Conservation (phyloP, 1,140 invertebrate genomes). For the Pissodes strobi region DNA sequence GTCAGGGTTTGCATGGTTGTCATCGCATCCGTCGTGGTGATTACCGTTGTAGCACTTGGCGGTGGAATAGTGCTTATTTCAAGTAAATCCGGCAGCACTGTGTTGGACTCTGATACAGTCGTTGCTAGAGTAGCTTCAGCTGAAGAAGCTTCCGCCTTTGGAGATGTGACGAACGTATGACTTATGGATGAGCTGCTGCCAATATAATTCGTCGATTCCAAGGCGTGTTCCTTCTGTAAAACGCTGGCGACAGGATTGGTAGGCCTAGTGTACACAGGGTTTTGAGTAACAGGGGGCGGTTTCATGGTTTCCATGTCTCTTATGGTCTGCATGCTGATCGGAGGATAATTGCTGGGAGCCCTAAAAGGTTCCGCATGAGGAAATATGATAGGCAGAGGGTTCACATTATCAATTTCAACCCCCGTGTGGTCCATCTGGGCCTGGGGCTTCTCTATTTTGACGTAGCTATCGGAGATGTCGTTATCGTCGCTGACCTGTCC, state of each 20-base stretch:
- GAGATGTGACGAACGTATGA: slow-evolving; percentile 12
- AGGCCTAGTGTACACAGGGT: slow-evolving; percentile 26
- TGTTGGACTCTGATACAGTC: not conserved
- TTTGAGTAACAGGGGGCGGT: slow-evolving; percentile 48
- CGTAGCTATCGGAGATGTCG: slow-evolving; percentile 54
- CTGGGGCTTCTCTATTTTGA: slow-evolving; percentile 57
- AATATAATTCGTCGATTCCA: slow-evolving; percentile 6
- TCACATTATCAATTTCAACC: slow-evolving; percentile 23
- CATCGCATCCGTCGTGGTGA: slow-evolving; percentile 45
- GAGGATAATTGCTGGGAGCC: slow-evolving; percentile 24
- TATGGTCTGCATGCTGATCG: slow-evolving; percentile 50
- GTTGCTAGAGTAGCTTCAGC: slow-evolving; percentile 1
- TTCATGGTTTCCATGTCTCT: slow-evolving; percentile 51
- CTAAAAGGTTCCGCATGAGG: slow-evolving; percentile 27
- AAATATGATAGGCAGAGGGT: slow-evolving; percentile 28
- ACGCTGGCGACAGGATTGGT: slow-evolving; percentile 28
- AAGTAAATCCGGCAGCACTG: not conserved
- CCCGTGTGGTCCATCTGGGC: slow-evolving; percentile 47
- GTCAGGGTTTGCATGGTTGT: slow-evolving; percentile 58
- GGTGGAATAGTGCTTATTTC: not conserved
- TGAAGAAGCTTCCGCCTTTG: not conserved
- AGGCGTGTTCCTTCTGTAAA: slow-evolving; percentile 29
- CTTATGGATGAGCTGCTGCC: slow-evolving; percentile 15
- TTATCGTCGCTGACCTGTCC: slow-evolving; percentile 56
- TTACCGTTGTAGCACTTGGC: slow-evolving; percentile 5